These are phyloP conservation scores for Sturnira hondurensis DNA, from an alignment of 2,113 vertebrate species.

Conservation along the genomic window DNA sequence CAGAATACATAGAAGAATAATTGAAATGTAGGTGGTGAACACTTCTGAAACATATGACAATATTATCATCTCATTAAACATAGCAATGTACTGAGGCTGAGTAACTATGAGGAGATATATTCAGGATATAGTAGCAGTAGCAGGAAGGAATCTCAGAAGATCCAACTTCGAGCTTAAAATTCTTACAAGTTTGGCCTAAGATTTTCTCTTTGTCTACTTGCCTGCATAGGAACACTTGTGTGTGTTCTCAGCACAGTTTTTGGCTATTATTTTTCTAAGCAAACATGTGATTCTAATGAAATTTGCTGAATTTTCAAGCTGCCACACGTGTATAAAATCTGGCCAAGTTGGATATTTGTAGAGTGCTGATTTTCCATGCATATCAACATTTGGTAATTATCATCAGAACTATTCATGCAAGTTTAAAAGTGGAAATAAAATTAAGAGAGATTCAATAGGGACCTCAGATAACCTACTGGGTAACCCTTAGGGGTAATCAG, in stretches of 20 bases:
- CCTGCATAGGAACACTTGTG: background rate
- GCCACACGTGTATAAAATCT: slow-evolving; percentile 71
- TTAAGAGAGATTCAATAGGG: slow-evolving; percentile 57
- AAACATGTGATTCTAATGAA: slow-evolving; percentile 69
- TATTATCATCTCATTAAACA: background rate
- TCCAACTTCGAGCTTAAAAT: background rate
- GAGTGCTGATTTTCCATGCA: slow-evolving; percentile 72
- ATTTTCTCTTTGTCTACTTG: background rate
- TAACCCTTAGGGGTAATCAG: slow-evolving; percentile 29
- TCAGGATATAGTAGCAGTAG: background rate
- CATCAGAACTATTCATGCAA: slow-evolving; percentile 76
- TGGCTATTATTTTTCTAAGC: slow-evolving; percentile 58
- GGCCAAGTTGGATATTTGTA: slow-evolving; percentile 70
- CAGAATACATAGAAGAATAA: background rate
- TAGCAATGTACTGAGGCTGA: background rate
- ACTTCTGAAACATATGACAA: background rate
- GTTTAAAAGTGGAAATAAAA: slow-evolving; percentile 75
- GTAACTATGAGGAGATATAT: background rate
- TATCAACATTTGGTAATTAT: slow-evolving; percentile 77
- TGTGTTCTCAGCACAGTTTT: slow-evolving; percentile 14
- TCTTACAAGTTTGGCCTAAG: background rate
- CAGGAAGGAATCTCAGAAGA: background rate
- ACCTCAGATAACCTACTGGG: slow-evolving; percentile 64
- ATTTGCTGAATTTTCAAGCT: slow-evolving; percentile 77
- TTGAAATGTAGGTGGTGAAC: background rate